Evolutionary conservation across 2,113 vertebrate species (phyloP), one percentile per base, ranked within the genome.

Genomic region (Notothenia coriiceps): DNA sequence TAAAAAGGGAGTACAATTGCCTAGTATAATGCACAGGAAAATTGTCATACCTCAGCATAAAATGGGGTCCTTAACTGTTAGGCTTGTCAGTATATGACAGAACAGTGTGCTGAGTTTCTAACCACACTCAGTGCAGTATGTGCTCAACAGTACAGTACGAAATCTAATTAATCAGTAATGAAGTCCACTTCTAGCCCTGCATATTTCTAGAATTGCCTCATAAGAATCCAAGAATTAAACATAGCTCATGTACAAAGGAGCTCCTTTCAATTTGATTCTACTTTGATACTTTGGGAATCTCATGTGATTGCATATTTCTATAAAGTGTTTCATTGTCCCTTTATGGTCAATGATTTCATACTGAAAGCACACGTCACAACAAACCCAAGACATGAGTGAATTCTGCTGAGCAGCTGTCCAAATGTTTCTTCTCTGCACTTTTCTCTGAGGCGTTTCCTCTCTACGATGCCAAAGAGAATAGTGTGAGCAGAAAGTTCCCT

Each of bases 11-110:
- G 63, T 54, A 3, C 49, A 62, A 56, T 17, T 74, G 61, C 46
- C 29, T 18, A 2, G 4, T 61, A 18, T n/a, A 70, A 67, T 59
- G 57, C 35, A 62, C 8, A 17, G 43, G n/a, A 9, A 77, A 70
- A 71, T 13, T 35, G 43, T 57, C 47, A n/a, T 9, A 52, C 15
- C 50, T 82, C 72, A 74, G 82, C 85, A 75, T 64, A 73, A 76
- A 76, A 60, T 35, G 10, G 29, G 57, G n/a, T 65, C 44, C 43
- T 74, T 65, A 25, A 17, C 52, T 20, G 12, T 52, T 8, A 46
- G 46, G 10, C n/a, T 60, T 75, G 59, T 75, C 72, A 74, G 57
- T 70, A 50, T 71, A 5, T 66, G 62, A 44, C 22, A 63, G 29
- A 15, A 22, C 43, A 50, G n/a, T 51, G 68, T 47, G 51, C 52